phyloP scores from a whole-genome alignment of 2,797 vertebrate species.

The Prunella strophiata region DNA sequence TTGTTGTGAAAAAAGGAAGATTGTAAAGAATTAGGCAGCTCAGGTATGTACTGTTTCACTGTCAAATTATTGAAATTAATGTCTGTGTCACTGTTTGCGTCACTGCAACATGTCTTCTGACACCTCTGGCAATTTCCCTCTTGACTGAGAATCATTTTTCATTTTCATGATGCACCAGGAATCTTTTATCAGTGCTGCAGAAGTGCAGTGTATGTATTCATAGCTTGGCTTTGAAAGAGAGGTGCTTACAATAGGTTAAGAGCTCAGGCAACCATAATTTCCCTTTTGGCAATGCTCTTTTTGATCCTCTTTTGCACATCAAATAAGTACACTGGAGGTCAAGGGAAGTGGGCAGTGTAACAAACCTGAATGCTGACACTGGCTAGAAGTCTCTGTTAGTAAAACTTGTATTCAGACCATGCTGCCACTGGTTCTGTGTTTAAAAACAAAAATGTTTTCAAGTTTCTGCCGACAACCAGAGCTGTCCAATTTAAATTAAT shows the following conservation, averaged over 20 bases:
- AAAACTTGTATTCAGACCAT: background rate
- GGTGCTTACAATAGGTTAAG: background rate
- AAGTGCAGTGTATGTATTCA: background rate
- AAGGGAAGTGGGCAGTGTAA: background rate
- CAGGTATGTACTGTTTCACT: constrained; percentile 14
- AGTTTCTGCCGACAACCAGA: background rate
- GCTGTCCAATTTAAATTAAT: constrained; percentile 47
- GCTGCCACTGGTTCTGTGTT: background rate
- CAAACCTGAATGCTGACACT: background rate
- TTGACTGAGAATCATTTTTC: constrained; percentile 43
- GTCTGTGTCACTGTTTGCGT: background rate
- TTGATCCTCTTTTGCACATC: constrained; percentile 15
- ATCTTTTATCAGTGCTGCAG: background rate
- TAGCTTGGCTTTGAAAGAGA: background rate
- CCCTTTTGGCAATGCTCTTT: constrained; percentile 3
- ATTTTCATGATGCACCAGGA: background rate
- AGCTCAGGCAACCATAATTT: constrained; percentile 5
- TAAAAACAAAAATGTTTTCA: constrained; percentile 15
- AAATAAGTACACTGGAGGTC: background rate
- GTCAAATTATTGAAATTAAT: constrained; percentile 64
- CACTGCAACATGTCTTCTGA: constrained; percentile 53
- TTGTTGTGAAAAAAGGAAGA: background rate
- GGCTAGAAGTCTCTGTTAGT: background rate
- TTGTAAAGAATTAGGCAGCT: background rate
- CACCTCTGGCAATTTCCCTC: constrained; percentile 54